Base-by-base conservation (phyloP, 1,140 invertebrate species). In the Macrobrachium rosenbergii region DNA sequence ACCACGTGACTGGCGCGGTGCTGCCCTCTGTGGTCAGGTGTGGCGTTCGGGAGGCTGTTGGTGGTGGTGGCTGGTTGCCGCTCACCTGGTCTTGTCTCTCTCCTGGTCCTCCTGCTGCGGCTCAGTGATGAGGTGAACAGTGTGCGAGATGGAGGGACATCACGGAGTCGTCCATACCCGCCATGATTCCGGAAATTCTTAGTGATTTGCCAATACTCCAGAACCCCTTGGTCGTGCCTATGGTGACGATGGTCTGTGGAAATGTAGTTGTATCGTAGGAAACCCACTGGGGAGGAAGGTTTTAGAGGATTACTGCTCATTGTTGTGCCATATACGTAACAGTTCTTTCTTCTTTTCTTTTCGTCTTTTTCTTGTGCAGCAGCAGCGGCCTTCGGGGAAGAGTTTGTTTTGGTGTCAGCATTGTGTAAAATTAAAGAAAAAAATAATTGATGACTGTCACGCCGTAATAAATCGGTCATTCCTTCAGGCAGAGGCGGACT, bases 141-240 rank as follows among this genome's bases (percentile, higher is more conserved):
- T 88, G 86, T 82, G 23, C 86, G 82, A 88, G 86, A 88, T 88
- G 86, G 86, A 88, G 86, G 82, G 86, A 58, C 86, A 52, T 52
- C 52, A 75, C 72, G 77, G 75, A 83, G 79, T 82, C 86, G 60
- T 88, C 60, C 86, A 87, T 59, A 75, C 78, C 45, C 84, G 84
- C 78, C 45, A 87, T 81, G 84, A 87, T 87, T 87, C 84, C 80
- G 84, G 84, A 87, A 87, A 87, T 81, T 87, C 84, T 21, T 87
- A 87, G 78, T 87, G 78, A 43, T 59, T 69, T 73, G 78, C 60
- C 59, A 28, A 17, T 81, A 62, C 78, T 73, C 12, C 77, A 84
- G 82, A 84, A 58, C 60, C 73, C 76, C 60, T 23, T 21, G 63
- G 82, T 73, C 67, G 28, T 60, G 62, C 78, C 64, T 37, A 14